These are phyloP conservation scores for Gnathonemus longibarbis DNA, from an alignment of 2,113 vertebrate genomes.

Conservation along the genomic window DNA sequence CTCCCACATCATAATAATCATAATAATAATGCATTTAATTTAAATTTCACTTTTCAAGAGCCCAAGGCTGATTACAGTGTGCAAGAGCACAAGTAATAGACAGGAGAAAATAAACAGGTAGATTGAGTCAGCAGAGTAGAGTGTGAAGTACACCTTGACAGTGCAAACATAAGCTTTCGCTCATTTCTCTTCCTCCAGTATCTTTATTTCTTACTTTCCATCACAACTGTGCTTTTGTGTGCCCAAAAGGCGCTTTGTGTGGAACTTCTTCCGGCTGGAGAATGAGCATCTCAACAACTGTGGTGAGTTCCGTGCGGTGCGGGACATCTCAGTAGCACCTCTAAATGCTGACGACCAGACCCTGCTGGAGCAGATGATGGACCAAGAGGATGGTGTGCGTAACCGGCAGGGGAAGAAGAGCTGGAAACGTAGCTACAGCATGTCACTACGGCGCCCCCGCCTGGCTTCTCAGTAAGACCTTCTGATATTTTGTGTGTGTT, in stretches of 20 bases:
- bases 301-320: conserved; percentile 92
- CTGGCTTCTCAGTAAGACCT: conserved; percentile 80
- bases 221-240: background rate
- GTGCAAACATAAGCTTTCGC: background rate
- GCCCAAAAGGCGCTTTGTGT: conserved; percentile 81
- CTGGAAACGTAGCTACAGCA: conserved; percentile 92
- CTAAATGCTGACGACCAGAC: conserved; percentile 96
- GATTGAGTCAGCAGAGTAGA: background rate
- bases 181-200: background rate
- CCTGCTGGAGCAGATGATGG: conserved; percentile 98
- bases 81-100: background rate
- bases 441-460: conserved; percentile 78
- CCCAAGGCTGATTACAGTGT: background rate
- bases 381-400: conserved; percentile 92
- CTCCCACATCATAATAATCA: no score
- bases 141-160: background rate
- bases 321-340: conserved; percentile 95
- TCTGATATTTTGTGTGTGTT: background rate
- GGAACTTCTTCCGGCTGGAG: conserved; percentile 98
- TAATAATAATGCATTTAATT: background rate
- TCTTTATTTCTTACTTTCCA: background rate
- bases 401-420: conserved; percentile 89
- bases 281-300: conserved; percentile 99
- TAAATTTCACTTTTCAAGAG: background rate
- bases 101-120: background rate